phyloP scores from a whole-genome alignment of 2,888 invertebrate genomes.

The Lochmaea crataegi region DNA sequence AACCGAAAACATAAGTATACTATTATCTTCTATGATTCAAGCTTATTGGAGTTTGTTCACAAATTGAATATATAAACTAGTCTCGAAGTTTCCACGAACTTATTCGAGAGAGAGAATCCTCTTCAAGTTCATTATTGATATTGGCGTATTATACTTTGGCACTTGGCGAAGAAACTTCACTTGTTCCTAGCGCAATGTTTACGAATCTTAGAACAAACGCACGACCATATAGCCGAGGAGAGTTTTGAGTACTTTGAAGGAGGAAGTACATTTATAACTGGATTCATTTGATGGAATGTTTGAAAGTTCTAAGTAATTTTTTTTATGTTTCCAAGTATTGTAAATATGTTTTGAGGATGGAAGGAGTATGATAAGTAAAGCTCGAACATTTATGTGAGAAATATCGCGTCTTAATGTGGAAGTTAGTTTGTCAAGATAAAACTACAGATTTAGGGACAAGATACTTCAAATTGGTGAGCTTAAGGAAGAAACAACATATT shows the following conservation, averaged over 20 bases:
- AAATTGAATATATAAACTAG: conserved; percentile 2
- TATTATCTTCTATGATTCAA: conserved; percentile 12
- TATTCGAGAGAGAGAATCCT: not conserved
- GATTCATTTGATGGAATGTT: too few relatives aligned
- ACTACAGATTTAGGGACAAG: too few relatives aligned
- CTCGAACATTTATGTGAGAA: too few relatives aligned
- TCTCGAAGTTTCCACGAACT: not conserved
- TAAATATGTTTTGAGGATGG: too few relatives aligned
- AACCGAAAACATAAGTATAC: conserved; percentile 16
- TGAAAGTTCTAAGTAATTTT: too few relatives aligned
- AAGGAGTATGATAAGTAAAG: too few relatives aligned
- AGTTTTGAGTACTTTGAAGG: not conserved
- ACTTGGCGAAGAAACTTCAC: not conserved
- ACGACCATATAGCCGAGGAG: not conserved
- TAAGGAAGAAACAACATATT: too few relatives aligned
- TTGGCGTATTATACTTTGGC: not conserved
- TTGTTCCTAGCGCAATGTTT: not conserved
- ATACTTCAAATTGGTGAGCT: too few relatives aligned
- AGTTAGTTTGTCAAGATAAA: too few relatives aligned
- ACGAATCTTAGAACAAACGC: not conserved
- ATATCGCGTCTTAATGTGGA: too few relatives aligned
- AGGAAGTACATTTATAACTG: too few relatives aligned
- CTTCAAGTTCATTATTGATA: conserved; percentile 2
- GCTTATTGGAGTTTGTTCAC: conserved; percentile 21
- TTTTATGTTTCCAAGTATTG: too few relatives aligned